Percentiles rank a stretch among this genome's conserved stretches.
Conservation (phyloP, 2,113 vertebrate genomes). For the Apodemus speciosus region DNA sequence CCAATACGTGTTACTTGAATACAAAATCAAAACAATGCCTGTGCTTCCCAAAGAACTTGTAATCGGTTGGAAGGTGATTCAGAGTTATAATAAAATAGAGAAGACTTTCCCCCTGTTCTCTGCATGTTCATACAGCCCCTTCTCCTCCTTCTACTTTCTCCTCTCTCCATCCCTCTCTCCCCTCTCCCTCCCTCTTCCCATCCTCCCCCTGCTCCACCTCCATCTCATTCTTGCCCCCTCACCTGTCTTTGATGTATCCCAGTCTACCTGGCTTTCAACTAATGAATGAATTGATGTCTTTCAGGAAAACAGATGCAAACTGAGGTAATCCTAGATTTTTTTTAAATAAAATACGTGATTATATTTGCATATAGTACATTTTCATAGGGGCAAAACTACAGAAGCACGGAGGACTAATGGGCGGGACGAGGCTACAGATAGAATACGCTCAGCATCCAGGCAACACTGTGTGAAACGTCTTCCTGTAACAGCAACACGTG, state of each 20-base stretch:
- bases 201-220: too few relatives aligned
- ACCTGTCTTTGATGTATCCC: background rate
- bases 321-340: background rate
- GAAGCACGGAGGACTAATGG: background rate
- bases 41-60: background rate
- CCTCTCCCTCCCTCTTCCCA: background rate
- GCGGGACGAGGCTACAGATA: background rate
- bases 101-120: background rate
- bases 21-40: conserved; percentile 1
- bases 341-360: background rate
- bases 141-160: too few relatives aligned
- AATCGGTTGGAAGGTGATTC: conserved; percentile 33
- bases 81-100: background rate
- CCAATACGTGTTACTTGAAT: conserved; percentile 41
- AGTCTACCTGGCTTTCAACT: background rate
- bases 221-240: too few relatives aligned
- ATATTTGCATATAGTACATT: background rate
- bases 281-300: background rate
- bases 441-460: background rate
- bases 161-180: background rate
- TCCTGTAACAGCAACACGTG: background rate
- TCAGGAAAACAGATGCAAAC: background rate
- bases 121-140: background rate
- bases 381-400: background rate
- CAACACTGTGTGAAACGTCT: background rate